These are phyloP conservation scores for Naja naja DNA, from an alignment of 2,113 vertebrate species.

Conservation along the genomic window DNA sequence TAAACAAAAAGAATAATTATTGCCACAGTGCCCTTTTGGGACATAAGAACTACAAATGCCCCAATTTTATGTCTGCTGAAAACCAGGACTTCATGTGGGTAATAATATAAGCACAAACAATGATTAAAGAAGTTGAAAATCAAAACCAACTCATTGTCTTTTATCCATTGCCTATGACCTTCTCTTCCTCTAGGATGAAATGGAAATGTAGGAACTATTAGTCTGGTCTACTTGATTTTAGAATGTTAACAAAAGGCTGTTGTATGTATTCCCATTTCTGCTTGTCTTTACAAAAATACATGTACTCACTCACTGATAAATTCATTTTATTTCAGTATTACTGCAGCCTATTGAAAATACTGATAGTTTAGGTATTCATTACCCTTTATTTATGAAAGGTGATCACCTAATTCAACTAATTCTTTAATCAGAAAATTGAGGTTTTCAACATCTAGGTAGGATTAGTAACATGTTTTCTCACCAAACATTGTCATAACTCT, in stretches of 20 bases:
- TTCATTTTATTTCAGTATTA: constrained; percentile 19
- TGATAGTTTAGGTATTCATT: constrained; percentile 40
- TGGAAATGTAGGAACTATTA: background rate
- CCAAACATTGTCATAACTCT: constrained; percentile 32
- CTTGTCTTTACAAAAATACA: constrained; percentile 2
- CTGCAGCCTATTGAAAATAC: background rate
- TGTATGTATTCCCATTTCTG: background rate
- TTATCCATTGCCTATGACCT: background rate
- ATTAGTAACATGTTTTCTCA: constrained; percentile 42
- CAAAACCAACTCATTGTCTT: background rate
- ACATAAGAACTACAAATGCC: background rate
- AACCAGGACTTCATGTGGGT: background rate
- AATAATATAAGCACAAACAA: background rate
- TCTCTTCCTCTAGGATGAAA: background rate
- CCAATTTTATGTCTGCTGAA: background rate
- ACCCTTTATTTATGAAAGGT: constrained; percentile 35
- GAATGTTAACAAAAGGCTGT: constrained; percentile 6
- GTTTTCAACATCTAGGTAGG: constrained; percentile 18
- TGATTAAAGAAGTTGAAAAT: background rate
- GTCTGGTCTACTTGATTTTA: constrained; percentile 10
- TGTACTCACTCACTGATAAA: background rate
- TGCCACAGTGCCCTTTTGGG: background rate
- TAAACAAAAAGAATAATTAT: background rate
- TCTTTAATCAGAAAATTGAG: constrained; percentile 44
- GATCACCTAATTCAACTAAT: constrained; percentile 5